These are phyloP conservation scores for Villa cingulata DNA, from an alignment of 2,888 invertebrate species.

Conservation along the genomic window DNA sequence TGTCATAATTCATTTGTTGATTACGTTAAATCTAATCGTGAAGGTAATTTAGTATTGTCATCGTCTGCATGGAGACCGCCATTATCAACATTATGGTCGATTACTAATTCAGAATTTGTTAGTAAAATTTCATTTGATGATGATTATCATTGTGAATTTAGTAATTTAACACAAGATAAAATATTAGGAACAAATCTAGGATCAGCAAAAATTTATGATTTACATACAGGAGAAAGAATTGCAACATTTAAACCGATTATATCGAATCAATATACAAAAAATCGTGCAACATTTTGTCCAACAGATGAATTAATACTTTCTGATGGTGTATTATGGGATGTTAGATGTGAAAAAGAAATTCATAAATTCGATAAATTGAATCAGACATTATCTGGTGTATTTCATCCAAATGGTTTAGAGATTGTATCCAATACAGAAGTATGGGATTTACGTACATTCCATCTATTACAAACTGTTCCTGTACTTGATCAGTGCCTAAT, in stretches of 20 bases:
- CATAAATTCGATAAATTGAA: constrained; percentile 98
- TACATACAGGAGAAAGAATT: constrained; percentile 61
- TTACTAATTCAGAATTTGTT: constrained; percentile 29
- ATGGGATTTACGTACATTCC: constrained; percentile 94
- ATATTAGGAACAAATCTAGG: constrained; percentile 81
- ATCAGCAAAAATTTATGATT: constrained; percentile 61
- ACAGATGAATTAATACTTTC: constrained; percentile 88
- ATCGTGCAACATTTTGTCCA: constrained; percentile 86
- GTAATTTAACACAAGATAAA: constrained; percentile 70
- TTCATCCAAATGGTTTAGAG: constrained; percentile 92
- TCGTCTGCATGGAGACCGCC: constrained; percentile 78
- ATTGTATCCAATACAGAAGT: constrained; percentile 96
- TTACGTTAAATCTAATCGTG: constrained; percentile 59
- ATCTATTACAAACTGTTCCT: constrained; percentile 85
- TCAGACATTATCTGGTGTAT: constrained; percentile 85
- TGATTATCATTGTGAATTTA: constrained; percentile 86
- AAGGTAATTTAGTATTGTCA: constrained; percentile 65
- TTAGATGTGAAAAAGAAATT: constrained; percentile 70
- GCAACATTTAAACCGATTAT: constrained; percentile 62
- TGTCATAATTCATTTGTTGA: constrained; percentile 83
- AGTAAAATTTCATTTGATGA: constrained; percentile 58
- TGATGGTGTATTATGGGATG: constrained; percentile 93
- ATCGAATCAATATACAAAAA: constrained; percentile 86
- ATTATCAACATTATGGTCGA: constrained; percentile 40
- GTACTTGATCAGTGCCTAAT: constrained; percentile 80